phyloP scores from a whole-genome alignment of 2,888 invertebrate genomes.

The Hypomecis atomaria region DNA sequence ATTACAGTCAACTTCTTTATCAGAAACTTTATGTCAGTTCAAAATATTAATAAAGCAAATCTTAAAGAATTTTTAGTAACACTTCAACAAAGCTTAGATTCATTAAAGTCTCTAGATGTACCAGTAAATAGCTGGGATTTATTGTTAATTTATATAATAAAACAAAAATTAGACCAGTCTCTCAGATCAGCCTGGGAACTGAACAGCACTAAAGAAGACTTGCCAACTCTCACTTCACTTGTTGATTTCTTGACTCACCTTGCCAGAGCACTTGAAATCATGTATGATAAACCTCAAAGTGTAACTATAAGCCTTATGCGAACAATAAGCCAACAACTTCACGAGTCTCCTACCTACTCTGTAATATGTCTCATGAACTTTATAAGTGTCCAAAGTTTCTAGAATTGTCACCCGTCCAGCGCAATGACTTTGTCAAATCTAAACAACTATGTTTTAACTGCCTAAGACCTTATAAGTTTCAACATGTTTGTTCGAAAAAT shows the following conservation, averaged over 20 bases:
- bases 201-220: background rate
- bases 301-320: slow-evolving; percentile 3
- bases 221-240: background rate
- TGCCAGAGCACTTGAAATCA: slow-evolving; percentile 1
- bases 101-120: background rate
- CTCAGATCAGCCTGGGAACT: slow-evolving; percentile 10
- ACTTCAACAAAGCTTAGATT: slow-evolving; percentile 1
- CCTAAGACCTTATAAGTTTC: slow-evolving; percentile 1
- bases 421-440: slow-evolving; percentile 4
- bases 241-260: background rate
- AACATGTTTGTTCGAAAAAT: slow-evolving; percentile 6
- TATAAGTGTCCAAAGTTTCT: slow-evolving; percentile 3
- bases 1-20: background rate
- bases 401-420: background rate
- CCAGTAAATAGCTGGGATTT: background rate
- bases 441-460: slow-evolving; percentile 8
- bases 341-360: background rate
- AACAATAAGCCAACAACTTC: background rate
- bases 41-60: background rate
- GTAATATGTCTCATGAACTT: slow-evolving; percentile 9
- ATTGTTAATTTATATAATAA: background rate
- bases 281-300: slow-evolving; percentile 1
- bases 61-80: slow-evolving; percentile 1
- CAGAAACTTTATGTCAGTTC: background rate
- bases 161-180: slow-evolving; percentile 1